These are phyloP conservation scores for Corythornis vintsioides DNA, from an alignment of 2,113 vertebrate species.

Conservation along the genomic window DNA sequence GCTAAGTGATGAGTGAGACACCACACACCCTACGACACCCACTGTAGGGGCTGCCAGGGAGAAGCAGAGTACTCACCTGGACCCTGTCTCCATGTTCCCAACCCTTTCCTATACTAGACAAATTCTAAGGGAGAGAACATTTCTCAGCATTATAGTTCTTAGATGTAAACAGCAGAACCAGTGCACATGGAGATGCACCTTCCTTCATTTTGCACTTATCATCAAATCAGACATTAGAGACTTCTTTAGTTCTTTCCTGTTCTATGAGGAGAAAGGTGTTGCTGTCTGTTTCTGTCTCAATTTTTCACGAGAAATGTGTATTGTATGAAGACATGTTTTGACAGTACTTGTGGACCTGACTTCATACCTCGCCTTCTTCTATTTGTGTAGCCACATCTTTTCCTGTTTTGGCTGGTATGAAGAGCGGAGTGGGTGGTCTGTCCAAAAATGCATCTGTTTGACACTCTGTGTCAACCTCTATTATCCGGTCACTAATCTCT, in stretches of 20 bases:
- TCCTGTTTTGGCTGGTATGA: constrained; percentile 90
- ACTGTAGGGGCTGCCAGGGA: neutral
- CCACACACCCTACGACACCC: neutral
- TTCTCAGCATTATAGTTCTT: neutral
- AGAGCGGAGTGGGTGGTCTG: constrained; percentile 87
- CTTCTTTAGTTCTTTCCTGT: neutral
- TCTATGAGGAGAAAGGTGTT: neutral
- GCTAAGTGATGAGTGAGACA: neutral
- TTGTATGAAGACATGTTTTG: neutral
- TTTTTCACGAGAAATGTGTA: neutral
- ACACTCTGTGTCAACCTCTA: constrained; percentile 81
- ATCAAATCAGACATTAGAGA: neutral
- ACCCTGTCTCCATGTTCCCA: neutral
- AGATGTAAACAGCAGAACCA: neutral
- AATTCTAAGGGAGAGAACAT: neutral
- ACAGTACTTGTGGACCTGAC: neutral
- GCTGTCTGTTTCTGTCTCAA: neutral
- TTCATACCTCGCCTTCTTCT: constrained; percentile 89
- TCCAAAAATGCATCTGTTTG: constrained; percentile 94
- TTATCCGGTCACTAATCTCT: constrained; percentile 83
- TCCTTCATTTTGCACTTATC: neutral
- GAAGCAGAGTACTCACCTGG: neutral
- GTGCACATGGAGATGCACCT: neutral
- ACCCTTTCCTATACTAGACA: neutral
- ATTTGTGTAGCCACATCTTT: constrained; percentile 89